Evolutionary conservation across 2,888 invertebrate species (phyloP), one percentile per base, ranked within the genome.

Genomic region (Cryptocheilus praepositus): DNA sequence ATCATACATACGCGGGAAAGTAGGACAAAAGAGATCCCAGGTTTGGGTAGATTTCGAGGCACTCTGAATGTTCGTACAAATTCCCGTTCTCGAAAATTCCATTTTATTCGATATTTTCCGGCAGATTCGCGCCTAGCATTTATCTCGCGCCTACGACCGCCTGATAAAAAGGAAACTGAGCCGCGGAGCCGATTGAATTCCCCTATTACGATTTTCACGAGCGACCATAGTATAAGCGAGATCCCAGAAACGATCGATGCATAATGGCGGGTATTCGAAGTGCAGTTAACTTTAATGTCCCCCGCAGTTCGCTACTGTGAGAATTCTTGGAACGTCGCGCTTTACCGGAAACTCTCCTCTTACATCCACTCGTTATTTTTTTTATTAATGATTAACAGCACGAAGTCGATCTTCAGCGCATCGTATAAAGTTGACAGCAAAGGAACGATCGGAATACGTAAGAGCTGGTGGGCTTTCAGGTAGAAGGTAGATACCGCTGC

Each of bases 171-270:
- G 61, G 60, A 54, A 64, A 62, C 21, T 51, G 44, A 64, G 36
- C 36, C 11, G 25, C 49, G 59, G 45, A 61, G 51, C 58, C 62
- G 70, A 67, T 62, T 72, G 49, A 64, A 67, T 57, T 61, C 55
- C 58, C 53, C 60, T 49, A 70, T 73, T 69, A 55, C 66, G 67
- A 75, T 73, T 75, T 36, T 73, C 57, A 49, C 54, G 45, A 69
- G 51, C 56, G 44, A 21, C 22, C 65, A 51, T 51, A 53, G 58
- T 52, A 57, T 53, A 59, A 59, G 64, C 28, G 49, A 22, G 61
- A 68, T 52, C 61, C 22, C 28, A 45, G 52, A 15, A 59, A 56
- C 68, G 65, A 64, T 68, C 59, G 52, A 62, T 55, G 18, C 21
- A 44, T 61, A 53, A 71, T 53, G 54, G 56, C 28, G 13, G 61